Conservation (phyloP, 2,797 vertebrate genomes). For the Antrozous pallidus region DNA sequence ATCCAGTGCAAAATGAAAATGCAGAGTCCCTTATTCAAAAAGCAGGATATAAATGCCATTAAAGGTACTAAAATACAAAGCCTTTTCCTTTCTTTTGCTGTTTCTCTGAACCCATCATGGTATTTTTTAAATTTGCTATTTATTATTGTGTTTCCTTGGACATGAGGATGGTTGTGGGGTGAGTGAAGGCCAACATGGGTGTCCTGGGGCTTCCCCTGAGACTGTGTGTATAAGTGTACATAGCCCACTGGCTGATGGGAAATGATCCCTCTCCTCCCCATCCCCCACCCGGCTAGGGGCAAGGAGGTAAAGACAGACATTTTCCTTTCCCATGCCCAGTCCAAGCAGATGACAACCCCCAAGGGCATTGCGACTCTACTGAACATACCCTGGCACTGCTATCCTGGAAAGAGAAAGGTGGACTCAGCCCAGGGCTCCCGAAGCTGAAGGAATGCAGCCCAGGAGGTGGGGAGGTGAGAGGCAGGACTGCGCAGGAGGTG, state of each 20-base stretch:
- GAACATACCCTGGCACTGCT: background rate
- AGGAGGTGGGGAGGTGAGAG: background rate
- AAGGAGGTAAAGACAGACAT: background rate
- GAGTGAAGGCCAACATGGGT: background rate
- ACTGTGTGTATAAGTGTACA: background rate
- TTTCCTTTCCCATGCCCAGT: background rate
- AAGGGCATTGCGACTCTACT: background rate
- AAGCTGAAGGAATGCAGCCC: background rate
- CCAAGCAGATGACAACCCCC: background rate
- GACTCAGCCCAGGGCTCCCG: background rate
- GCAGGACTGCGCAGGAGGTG: background rate
- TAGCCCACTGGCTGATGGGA: background rate
- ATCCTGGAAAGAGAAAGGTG: background rate
- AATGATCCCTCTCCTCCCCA: background rate
- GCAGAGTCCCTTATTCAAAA: background rate
- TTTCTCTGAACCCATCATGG: background rate
- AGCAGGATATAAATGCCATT: background rate
- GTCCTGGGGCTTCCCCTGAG: background rate
- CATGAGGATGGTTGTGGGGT: background rate
- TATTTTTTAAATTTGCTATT: background rate
- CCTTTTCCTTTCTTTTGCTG: background rate
- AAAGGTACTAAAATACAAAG: background rate
- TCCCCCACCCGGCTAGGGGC: background rate
- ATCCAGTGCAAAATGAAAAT: background rate
- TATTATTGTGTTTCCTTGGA: background rate